phyloP scores from a whole-genome alignment of 2,797 vertebrate species.

The Fringilla coelebs region DNA sequence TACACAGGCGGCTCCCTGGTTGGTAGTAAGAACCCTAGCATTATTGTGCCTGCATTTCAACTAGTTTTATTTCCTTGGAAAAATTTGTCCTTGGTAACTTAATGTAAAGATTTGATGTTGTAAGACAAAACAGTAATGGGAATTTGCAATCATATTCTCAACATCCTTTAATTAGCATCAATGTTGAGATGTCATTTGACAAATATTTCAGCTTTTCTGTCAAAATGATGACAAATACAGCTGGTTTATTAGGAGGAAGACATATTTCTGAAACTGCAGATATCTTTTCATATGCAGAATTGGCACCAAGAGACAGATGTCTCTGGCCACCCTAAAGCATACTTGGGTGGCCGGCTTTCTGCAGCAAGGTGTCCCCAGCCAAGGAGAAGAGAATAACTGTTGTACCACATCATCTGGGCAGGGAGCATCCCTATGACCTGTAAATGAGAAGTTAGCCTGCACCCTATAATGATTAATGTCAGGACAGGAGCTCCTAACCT shows the following conservation, averaged over 20 bases:
- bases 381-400: background rate
- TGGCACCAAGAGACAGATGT: background rate
- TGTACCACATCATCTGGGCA: background rate
- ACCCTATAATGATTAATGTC: background rate
- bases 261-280: background rate
- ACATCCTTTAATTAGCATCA: background rate
- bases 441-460: background rate
- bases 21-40: background rate
- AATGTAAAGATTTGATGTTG: background rate
- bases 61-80: background rate
- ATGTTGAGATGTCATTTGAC: background rate
- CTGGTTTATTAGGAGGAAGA: background rate
- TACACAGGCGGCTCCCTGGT: background rate
- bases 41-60: background rate
- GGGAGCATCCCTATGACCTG: background rate
- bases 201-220: conserved; percentile 9
- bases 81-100: background rate
- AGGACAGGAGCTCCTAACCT: background rate
- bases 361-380: background rate
- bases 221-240: background rate
- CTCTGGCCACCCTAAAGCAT: background rate
- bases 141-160: background rate
- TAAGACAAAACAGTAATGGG: background rate
- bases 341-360: background rate
- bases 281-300: background rate